phyloP scores from a whole-genome alignment of 1,140 invertebrate species.

The Ceratosolen solmsi region DNA sequence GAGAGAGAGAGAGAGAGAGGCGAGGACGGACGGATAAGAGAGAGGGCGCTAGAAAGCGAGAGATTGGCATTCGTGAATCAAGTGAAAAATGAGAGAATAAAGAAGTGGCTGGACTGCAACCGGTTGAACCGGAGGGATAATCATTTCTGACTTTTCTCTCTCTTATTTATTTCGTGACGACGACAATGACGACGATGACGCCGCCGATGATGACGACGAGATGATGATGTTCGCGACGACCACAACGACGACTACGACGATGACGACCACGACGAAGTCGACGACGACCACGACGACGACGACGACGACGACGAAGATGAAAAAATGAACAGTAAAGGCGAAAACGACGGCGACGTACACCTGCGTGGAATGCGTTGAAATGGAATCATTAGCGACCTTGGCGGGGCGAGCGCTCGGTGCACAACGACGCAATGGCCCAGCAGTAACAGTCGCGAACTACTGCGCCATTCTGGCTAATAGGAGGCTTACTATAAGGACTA shows the following conservation, averaged over 20 bases:
- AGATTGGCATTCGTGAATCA: conserved; percentile 6
- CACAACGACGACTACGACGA: not conserved
- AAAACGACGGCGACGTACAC: not conserved
- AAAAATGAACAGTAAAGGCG: not conserved
- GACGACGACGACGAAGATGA: not conserved
- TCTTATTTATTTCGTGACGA: not conserved
- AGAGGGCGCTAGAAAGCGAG: too few relatives aligned
- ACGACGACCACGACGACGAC: not conserved
- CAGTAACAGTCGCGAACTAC: conserved; percentile 44
- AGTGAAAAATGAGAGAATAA: conserved; percentile 45
- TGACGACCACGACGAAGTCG: not conserved
- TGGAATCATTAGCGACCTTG: conserved; percentile 68
- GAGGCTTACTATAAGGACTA: conserved; percentile 58
- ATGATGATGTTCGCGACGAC: not conserved
- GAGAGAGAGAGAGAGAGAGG: not conserved
- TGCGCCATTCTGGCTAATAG: conserved; percentile 61
- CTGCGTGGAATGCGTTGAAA: conserved; percentile 60
- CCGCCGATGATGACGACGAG: too few relatives aligned
- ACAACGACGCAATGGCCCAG: not conserved
- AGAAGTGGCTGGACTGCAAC: conserved; percentile 38
- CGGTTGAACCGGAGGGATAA: conserved; percentile 50
- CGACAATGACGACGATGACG: too few relatives aligned
- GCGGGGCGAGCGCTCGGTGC: not conserved
- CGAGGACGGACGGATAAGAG: not conserved
- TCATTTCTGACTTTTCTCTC: conserved; percentile 1